Evolutionary conservation across 2,113 vertebrate genomes (phyloP), one percentile per base, ranked within the genome.

Genomic region (Corvus cornix): DNA sequence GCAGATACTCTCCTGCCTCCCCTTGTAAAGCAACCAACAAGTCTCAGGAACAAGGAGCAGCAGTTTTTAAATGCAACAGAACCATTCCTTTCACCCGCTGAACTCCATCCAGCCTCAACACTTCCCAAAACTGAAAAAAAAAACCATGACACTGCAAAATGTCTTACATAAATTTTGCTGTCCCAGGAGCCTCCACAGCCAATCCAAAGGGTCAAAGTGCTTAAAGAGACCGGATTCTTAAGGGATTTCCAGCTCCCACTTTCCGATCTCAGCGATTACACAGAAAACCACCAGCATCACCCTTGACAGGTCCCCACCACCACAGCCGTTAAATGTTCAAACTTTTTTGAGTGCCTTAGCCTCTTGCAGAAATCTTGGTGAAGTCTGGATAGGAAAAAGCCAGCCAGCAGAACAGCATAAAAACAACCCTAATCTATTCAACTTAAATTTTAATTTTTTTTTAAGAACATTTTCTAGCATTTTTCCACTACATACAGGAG

Each of bases 61-160:
- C 58, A 46, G 48, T 86, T 90, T 86, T 12, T 31, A 85, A 85
- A 86, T 0, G 0, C 69, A 67, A 77, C 56, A 81, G 44, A 95
- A 80, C 35, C 1, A 1, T 62, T 44, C 35, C 35, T 62, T 80
- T 79, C 59, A 77, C 22, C 59, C 2, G 0, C 78, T 93, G 84
- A 95, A 87, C 70, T 83, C 48, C 46, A 83, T 76, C 87, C 90
- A 96, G 64, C 55, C 75, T 93, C 87, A 94, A 68, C 75, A 68
- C 81, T 84, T 86, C 41, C 72, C 84, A 93, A 79, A 94, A 78
- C 39, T 63, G 31, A 69, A 88, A 84, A 93, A 84, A 83, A 69
- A 59, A 73, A 41, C 76, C 49, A 86, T 90, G 79, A 97, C 76
- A 75, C 52, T 75, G 80, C 76, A 95, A 89, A 93, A 90, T 7